Evolutionary conservation across 1,140 invertebrate genomes (phyloP).

Genomic region (Drosophila nigromelanica): DNA sequence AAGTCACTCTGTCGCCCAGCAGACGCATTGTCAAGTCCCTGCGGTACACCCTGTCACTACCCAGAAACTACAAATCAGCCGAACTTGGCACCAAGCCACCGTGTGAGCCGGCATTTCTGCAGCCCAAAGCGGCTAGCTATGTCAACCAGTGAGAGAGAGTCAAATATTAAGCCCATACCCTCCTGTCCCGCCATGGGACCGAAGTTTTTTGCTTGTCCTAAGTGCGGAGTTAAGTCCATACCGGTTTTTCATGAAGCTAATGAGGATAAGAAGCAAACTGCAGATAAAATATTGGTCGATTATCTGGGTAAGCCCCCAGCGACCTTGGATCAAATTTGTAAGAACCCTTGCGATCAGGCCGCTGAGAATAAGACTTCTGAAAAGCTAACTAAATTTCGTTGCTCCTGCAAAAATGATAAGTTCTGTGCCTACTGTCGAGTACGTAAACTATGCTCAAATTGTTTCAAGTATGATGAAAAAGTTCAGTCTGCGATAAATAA

Average conservation of each 20-base stretch:
- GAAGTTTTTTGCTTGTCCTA: constrained; percentile 63
- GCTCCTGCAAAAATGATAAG: constrained; percentile 58
- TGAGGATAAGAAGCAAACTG: constrained; percentile 45
- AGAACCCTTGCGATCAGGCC: background rate
- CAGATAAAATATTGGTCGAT: constrained; percentile 57
- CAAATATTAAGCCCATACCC: constrained; percentile 6
- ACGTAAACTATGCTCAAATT: constrained; percentile 53
- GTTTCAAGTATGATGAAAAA: constrained; percentile 37
- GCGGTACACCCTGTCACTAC: constrained; percentile 26
- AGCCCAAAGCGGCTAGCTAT: constrained; percentile 1
- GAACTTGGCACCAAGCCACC: background rate
- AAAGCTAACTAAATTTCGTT: constrained; percentile 40
- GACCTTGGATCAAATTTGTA: background rate
- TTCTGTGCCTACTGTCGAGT: constrained; percentile 74
- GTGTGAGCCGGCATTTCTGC: no score
- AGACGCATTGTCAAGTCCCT: background rate
- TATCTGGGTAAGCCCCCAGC: background rate
- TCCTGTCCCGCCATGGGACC: constrained; percentile 70
- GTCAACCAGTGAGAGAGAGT: constrained; percentile 23
- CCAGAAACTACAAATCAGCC: constrained; percentile 6
- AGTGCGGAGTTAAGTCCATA: constrained; percentile 60
- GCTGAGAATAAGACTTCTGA: constrained; percentile 9
- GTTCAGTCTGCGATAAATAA: background rate
- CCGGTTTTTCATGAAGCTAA: constrained; percentile 44
- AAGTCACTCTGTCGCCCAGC: background rate